A percentile compares a stretch with the other conserved stretches of the same genome.
phyloP scores from a whole-genome alignment of 2,797 vertebrate species.

The Anomalospiza imberbis region DNA sequence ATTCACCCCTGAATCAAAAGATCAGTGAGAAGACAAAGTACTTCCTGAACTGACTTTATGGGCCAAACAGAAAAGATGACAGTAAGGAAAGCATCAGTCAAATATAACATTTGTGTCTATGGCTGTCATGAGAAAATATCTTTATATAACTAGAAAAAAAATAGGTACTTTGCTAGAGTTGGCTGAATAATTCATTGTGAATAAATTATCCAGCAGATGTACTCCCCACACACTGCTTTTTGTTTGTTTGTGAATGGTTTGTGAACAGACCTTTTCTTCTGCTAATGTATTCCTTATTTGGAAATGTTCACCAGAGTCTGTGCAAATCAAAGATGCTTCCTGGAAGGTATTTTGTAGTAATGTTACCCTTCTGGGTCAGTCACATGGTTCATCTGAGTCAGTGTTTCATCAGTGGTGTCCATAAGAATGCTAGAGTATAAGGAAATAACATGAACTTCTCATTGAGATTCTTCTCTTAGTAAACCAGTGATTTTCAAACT shows the following conservation, averaged over 20 bases:
- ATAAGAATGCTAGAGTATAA: background rate
- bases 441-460: background rate
- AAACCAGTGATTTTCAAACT: background rate
- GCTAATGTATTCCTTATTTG: constrained; percentile 8
- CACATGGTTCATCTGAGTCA: background rate
- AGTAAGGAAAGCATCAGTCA: constrained; percentile 11
- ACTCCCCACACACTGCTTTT: constrained; percentile 29
- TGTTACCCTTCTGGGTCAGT: background rate
- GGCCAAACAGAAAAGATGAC: constrained; percentile 8
- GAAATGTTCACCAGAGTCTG: background rate
- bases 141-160: constrained; percentile 26
- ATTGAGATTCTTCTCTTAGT: background rate
- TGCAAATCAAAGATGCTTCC: background rate
- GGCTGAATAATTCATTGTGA: constrained; percentile 58
- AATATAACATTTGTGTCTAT: constrained; percentile 15
- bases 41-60: background rate
- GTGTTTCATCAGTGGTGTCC: background rate
- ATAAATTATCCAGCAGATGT: constrained; percentile 55
- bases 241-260: constrained; percentile 51
- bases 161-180: background rate
- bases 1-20: constrained; percentile 50
- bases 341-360: background rate
- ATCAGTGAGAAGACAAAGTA: constrained; percentile 30
- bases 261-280: constrained; percentile 30
- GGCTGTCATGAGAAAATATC: constrained; percentile 12